A percentile compares a stretch with the other conserved stretches of the same genome.
Evolutionary conservation across 2,113 vertebrate genomes (phyloP).

Genomic region (Embiotoca jacksoni): DNA sequence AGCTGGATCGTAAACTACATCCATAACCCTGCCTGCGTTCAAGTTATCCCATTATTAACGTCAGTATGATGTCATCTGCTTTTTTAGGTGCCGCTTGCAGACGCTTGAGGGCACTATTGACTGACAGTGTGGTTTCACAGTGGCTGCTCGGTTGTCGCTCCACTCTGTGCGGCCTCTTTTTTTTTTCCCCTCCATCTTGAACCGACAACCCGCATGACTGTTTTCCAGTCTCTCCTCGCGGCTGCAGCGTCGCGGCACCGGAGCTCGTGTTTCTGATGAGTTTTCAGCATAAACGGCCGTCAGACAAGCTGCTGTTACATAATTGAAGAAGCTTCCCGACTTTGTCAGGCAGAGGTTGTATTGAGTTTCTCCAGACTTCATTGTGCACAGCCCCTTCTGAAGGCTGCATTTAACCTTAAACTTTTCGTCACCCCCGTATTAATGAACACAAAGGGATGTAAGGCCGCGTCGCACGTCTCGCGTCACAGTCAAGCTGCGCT

Average conservation of each 20-base stretch:
- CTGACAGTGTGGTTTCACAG: not conserved
- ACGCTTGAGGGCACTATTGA: constrained; percentile 27
- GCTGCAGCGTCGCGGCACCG: too few species aligned
- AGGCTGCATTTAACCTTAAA: constrained; percentile 1
- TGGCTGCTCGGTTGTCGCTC: not conserved
- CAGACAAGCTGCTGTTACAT: constrained; percentile 17
- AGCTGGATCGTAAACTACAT: too few species aligned
- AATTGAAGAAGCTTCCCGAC: constrained; percentile 42
- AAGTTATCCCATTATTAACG: not conserved
- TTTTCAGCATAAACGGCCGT: too few species aligned
- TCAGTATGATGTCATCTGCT: not conserved
- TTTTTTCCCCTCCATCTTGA: too few species aligned
- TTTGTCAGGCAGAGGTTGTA: constrained; percentile 12
- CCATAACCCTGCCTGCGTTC: too few species aligned
- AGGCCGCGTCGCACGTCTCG: not conserved
- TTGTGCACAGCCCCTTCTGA: constrained; percentile 1
- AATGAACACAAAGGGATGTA: not conserved
- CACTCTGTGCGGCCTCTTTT: not conserved
- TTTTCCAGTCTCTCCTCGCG: constrained; percentile 8
- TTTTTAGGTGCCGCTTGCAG: not conserved
- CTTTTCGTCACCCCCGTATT: not conserved
- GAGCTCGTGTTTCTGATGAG: too few species aligned
- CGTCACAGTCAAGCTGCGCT: too few species aligned
- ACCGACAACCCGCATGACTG: too few species aligned
- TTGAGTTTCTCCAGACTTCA: constrained; percentile 53